These are phyloP conservation scores for Conistra vaccinii DNA, from an alignment of 2,888 invertebrate species.

Conservation along the genomic window DNA sequence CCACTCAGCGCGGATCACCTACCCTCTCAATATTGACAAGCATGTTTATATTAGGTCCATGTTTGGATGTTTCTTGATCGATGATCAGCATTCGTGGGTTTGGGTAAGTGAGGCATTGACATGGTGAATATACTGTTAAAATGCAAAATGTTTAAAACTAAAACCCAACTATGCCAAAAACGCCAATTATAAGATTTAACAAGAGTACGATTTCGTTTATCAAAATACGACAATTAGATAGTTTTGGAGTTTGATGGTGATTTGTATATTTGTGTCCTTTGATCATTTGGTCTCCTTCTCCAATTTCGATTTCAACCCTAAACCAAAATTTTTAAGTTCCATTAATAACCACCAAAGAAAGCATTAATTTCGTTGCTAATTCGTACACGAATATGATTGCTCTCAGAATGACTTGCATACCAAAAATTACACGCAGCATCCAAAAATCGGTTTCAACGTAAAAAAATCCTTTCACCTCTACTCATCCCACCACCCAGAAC, in stretches of 20 bases:
- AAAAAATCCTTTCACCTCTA: background rate
- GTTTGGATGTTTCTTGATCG: slow-evolving; percentile 19
- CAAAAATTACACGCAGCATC: background rate
- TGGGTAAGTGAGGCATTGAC: background rate
- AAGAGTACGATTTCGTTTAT: too few relatives aligned
- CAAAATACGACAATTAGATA: too few relatives aligned
- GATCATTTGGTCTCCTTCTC: background rate
- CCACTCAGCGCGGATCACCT: slow-evolving; percentile 40
- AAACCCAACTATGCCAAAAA: too few relatives aligned
- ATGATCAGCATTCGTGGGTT: background rate
- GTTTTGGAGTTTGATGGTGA: background rate
- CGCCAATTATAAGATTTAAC: too few relatives aligned
- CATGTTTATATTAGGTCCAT: slow-evolving; percentile 11
- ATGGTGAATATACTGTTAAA: background rate
- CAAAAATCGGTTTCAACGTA: background rate
- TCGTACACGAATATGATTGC: background rate
- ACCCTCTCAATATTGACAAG: slow-evolving; percentile 49
- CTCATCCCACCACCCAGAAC: background rate
- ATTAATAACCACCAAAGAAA: background rate
- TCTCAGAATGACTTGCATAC: background rate
- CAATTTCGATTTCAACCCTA: background rate
- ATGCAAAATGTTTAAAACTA: too few relatives aligned
- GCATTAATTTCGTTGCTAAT: too few relatives aligned
- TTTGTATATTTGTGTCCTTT: background rate
- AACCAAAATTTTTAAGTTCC: background rate